Conservation (phyloP, 2,888 invertebrate species). For the Thera obeliscata region DNA sequence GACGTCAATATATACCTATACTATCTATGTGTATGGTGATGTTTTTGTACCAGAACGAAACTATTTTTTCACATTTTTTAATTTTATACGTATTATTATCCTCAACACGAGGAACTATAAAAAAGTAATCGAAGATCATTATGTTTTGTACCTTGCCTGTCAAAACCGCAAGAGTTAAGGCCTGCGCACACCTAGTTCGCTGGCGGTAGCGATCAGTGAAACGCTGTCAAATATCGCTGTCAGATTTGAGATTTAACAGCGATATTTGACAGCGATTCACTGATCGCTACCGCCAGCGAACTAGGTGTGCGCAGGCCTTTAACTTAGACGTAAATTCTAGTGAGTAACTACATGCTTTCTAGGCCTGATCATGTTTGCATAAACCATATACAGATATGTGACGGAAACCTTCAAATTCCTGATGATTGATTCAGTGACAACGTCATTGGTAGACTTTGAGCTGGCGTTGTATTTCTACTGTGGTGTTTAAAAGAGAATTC, state of each 20-base stretch:
- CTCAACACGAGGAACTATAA: conserved; percentile 24
- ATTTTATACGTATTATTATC: conserved; percentile 23
- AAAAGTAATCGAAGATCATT: conserved; percentile 33
- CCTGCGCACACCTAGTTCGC: too few relatives aligned
- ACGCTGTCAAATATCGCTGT: too few relatives aligned
- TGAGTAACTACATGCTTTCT: conserved; percentile 34
- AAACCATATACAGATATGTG: conserved; percentile 18
- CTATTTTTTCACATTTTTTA: conserved; percentile 2
- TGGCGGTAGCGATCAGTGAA: too few relatives aligned
- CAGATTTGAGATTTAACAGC: too few relatives aligned
- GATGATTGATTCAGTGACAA: conserved; percentile 25
- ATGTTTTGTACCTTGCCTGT: conserved; percentile 15
- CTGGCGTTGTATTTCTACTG: neutral
- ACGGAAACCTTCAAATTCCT: conserved; percentile 24
- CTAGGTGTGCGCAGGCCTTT: too few relatives aligned
- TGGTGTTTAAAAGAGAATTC: neutral
- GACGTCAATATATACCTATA: conserved; percentile 1
- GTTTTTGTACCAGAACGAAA: conserved; percentile 13
- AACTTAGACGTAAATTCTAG: conserved; percentile 33
- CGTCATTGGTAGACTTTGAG: conserved; percentile 13
- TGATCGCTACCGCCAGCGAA: too few relatives aligned
- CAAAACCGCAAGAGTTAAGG: conserved; percentile 38
- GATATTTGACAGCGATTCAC: too few relatives aligned
- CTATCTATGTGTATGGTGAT: neutral
- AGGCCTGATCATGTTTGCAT: conserved; percentile 19